Evolutionary conservation across 2,113 vertebrate genomes (phyloP).

Genomic region (Grus americana): DNA sequence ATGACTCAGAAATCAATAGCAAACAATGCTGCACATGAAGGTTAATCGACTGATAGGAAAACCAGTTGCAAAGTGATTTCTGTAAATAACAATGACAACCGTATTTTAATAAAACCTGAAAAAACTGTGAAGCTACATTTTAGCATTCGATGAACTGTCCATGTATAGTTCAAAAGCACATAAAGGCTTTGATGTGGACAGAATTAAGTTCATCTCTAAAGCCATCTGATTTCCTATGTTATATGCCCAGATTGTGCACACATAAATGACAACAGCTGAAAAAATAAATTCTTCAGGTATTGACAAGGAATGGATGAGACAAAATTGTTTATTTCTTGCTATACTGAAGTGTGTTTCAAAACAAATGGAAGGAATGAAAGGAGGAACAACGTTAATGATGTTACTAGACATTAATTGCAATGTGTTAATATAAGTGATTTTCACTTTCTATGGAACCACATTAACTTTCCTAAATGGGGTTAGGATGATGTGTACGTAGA

Average conservation of each 20-base stretch:
- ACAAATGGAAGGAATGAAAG: not conserved
- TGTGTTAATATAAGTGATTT: rapidly evolving
- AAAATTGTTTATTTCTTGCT: not conserved
- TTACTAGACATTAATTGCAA: not conserved
- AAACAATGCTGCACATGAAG: slow-evolving; percentile 39
- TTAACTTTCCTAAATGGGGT: not conserved
- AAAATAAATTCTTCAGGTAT: not conserved
- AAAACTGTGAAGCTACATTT: not conserved
- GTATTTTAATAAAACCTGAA: not conserved
- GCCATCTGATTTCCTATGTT: not conserved
- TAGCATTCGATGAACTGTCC: not conserved
- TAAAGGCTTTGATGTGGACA: not conserved
- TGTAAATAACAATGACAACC: slow-evolving; percentile 36
- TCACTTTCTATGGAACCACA: not conserved
- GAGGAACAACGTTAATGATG: rapidly evolving
- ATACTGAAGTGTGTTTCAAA: not conserved
- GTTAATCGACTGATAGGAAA: slow-evolving; percentile 30
- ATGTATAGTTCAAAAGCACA: not conserved
- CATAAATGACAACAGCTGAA: not conserved
- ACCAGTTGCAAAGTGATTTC: slow-evolving; percentile 9
- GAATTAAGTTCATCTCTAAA: not conserved
- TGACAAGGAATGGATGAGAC: not conserved
- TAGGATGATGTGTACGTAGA: rapidly evolving
- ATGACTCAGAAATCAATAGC: slow-evolving; percentile 57
- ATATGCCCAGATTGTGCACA: not conserved